These are phyloP conservation scores for Leucoraja erinaceus DNA, from an alignment of 2,113 vertebrate genomes.

Conservation along the genomic window DNA sequence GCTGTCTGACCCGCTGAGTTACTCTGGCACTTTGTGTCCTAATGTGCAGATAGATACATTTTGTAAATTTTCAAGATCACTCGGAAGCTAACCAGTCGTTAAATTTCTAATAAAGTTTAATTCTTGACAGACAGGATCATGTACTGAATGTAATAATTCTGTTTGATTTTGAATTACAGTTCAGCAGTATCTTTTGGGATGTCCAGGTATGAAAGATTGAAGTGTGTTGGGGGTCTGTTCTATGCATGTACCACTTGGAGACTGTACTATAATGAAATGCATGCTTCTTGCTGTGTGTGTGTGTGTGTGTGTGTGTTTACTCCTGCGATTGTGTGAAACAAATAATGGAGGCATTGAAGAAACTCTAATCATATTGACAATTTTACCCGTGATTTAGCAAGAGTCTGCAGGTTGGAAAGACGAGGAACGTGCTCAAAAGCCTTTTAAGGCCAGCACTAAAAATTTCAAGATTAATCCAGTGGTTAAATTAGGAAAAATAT, in stretches of 20 bases:
- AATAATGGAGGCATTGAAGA: not conserved
- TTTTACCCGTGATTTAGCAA: not conserved
- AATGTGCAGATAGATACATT: too few species aligned
- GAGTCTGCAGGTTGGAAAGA: not conserved
- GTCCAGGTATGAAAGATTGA: constrained; percentile 75
- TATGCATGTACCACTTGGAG: not conserved
- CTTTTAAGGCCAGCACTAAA: not conserved
- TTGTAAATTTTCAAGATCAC: not conserved
- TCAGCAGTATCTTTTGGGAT: constrained; percentile 91
- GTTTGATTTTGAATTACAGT: constrained; percentile 77
- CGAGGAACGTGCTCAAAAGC: not conserved
- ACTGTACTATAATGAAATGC: not conserved
- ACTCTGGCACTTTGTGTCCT: too few species aligned
- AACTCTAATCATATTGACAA: not conserved
- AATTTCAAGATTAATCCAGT: not conserved
- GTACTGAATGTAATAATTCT: constrained; percentile 38
- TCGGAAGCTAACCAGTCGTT: not conserved
- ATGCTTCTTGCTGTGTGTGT: not conserved
- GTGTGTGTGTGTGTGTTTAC: constrained; percentile 49
- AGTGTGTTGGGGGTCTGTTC: constrained; percentile 48
- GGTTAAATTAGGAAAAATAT: not conserved
- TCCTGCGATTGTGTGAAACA: constrained; percentile 41
- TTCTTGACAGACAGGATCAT: not conserved
- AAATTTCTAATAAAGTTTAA: not conserved
- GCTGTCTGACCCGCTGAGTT: too few species aligned